phyloP scores from a whole-genome alignment of 2,113 vertebrate genomes.

The Mormyrus lacerda region DNA sequence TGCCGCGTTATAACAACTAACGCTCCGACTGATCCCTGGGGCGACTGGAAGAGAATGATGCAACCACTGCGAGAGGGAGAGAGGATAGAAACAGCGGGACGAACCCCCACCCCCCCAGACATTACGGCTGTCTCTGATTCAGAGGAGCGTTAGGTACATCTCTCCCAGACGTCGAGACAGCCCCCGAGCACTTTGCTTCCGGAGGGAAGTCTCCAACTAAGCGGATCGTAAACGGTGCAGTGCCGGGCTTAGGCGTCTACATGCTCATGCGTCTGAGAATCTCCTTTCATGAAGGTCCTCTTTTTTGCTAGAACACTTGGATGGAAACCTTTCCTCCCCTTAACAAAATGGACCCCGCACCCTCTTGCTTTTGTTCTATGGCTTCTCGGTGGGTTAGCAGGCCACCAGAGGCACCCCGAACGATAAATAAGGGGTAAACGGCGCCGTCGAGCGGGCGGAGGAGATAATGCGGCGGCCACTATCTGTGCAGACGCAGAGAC shows the following conservation, averaged over 20 bases:
- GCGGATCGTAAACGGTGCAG: background rate
- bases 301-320: background rate
- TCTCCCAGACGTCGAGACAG: background rate
- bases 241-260: background rate
- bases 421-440: slow-evolving; percentile 42
- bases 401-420: slow-evolving; percentile 21
- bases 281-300: background rate
- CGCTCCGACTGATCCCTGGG: background rate
- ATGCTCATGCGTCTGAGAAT: background rate
- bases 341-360: background rate
- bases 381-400: background rate
- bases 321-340: background rate
- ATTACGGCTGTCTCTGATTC: background rate
- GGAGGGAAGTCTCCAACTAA: background rate
- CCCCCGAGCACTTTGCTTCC: background rate
- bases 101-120: background rate
- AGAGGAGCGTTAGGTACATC: background rate
- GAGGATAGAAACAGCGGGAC: background rate
- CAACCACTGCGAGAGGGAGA: background rate
- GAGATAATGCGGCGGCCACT: slow-evolving; percentile 40
- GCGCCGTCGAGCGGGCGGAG: slow-evolving; percentile 13
- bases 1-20: background rate
- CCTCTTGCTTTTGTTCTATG: background rate
- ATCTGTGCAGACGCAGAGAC: slow-evolving; percentile 30
- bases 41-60: background rate